phyloP scores from a whole-genome alignment of 2,888 invertebrate genomes.

The Trypoxylon attenuatum region DNA sequence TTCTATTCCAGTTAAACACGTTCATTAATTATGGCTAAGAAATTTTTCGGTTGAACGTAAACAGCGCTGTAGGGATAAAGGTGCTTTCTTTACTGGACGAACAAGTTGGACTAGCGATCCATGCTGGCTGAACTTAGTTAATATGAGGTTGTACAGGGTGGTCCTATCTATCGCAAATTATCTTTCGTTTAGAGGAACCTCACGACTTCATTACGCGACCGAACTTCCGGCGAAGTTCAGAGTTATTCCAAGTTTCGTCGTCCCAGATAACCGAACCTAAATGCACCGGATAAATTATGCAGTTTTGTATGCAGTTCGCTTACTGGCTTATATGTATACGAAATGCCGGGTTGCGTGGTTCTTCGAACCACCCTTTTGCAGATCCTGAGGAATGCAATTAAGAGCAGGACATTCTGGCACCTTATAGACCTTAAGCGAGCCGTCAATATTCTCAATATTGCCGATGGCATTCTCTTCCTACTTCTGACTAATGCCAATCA shows the following conservation, averaged over 20 bases:
- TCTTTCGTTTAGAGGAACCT: slow-evolving; percentile 29
- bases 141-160: background rate
- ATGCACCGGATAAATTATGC: slow-evolving; percentile 48
- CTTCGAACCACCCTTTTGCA: slow-evolving; percentile 27
- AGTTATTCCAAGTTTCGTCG: slow-evolving; percentile 23
- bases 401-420: slow-evolving; percentile 22
- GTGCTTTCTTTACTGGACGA: too few species aligned
- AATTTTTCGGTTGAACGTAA: too few species aligned
- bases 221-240: slow-evolving; percentile 30
- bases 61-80: too few species aligned
- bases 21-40: too few species aligned
- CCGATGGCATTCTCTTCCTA: background rate
- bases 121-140: background rate
- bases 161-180: slow-evolving; percentile 26
- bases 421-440: background rate
- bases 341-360: slow-evolving; percentile 23
- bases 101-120: background rate
- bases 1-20: too few species aligned
- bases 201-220: slow-evolving; percentile 32
- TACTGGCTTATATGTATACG: slow-evolving; percentile 8
- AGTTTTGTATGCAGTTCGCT: slow-evolving; percentile 45
- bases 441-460: background rate
- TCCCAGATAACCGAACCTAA: slow-evolving; percentile 35
- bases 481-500: background rate
- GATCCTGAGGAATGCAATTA: slow-evolving; percentile 65